Evolutionary conservation across 2,888 invertebrate genomes (phyloP).

Genomic region (Oscheius sp.): DNA sequence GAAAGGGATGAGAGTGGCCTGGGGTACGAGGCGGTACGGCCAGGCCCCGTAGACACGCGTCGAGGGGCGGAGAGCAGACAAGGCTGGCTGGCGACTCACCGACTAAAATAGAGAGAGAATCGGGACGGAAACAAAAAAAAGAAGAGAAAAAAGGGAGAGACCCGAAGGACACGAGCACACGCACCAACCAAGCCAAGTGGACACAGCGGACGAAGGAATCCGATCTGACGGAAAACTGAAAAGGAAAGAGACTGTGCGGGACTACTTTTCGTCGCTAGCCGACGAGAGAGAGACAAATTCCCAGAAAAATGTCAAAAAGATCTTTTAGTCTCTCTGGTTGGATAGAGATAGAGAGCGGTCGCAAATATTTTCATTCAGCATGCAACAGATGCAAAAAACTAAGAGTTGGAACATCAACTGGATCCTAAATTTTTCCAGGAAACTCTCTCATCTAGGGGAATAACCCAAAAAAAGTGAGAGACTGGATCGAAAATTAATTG

Average conservation of each 20-base stretch:
- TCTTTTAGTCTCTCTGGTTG: no score
- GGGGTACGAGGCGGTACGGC: slow-evolving; percentile 22
- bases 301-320: background rate
- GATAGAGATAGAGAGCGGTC: no score
- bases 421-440: no score
- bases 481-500: no score
- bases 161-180: slow-evolving; percentile 15
- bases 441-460: no score
- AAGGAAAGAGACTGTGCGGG: background rate
- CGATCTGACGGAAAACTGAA: slow-evolving; percentile 5
- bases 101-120: background rate
- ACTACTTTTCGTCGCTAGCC: slow-evolving; percentile 3
- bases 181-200: background rate
- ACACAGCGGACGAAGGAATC: background rate
- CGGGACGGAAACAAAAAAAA: slow-evolving; percentile 14
- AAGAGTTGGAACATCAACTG: no score
- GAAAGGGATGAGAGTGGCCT: no score
- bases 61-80: background rate
- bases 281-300: background rate
- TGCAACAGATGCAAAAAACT: background rate
- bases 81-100: background rate
- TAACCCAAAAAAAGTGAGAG: no score
- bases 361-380: background rate
- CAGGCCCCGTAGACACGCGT: background rate
- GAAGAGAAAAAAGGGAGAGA: slow-evolving; percentile 3